Evolutionary conservation across 2,888 invertebrate species (phyloP).

Genomic region (Hemicrepidius hirtus): DNA sequence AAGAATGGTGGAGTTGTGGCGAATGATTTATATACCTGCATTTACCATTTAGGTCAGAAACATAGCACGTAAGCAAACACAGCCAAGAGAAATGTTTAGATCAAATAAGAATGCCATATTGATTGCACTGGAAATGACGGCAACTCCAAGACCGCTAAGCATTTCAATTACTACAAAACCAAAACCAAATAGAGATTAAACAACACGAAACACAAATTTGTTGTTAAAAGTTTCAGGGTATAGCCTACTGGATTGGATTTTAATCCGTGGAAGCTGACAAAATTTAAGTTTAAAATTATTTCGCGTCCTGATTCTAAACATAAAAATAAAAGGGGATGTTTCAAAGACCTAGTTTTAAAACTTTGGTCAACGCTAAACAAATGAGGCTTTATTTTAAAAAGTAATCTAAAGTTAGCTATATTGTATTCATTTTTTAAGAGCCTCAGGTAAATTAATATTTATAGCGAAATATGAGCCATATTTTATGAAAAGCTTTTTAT

Average conservation of each 20-base stretch:
- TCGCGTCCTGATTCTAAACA: neutral
- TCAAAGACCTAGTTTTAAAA: neutral
- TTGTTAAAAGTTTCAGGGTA: slow-evolving; percentile 34
- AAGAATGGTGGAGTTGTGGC: slow-evolving; percentile 10
- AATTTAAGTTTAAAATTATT: slow-evolving; percentile 1
- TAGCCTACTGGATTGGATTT: neutral
- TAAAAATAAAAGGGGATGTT: neutral
- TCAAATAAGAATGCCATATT: slow-evolving; percentile 46
- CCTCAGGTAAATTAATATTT: slow-evolving; percentile 16
- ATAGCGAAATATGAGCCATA: neutral
- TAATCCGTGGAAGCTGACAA: neutral
- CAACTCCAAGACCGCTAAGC: slow-evolving; percentile 31
- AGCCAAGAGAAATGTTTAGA: slow-evolving; percentile 40
- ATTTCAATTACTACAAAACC: slow-evolving; percentile 37
- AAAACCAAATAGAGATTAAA: slow-evolving; percentile 36
- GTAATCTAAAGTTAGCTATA: slow-evolving; percentile 4
- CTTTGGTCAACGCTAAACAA: neutral
- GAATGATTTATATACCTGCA: slow-evolving; percentile 42
- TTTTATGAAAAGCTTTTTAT: slow-evolving; percentile 10
- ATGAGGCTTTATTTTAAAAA: slow-evolving; percentile 17
- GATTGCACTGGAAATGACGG: slow-evolving; percentile 42
- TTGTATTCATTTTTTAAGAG: slow-evolving; percentile 3
- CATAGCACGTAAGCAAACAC: slow-evolving; percentile 44
- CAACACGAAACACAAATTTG: slow-evolving; percentile 23
- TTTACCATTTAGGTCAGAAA: slow-evolving; percentile 46